Evolutionary conservation across 2,888 invertebrate species (phyloP), one percentile per base, ranked within the genome.

Genomic region (Lithophane ornitopus): DNA sequence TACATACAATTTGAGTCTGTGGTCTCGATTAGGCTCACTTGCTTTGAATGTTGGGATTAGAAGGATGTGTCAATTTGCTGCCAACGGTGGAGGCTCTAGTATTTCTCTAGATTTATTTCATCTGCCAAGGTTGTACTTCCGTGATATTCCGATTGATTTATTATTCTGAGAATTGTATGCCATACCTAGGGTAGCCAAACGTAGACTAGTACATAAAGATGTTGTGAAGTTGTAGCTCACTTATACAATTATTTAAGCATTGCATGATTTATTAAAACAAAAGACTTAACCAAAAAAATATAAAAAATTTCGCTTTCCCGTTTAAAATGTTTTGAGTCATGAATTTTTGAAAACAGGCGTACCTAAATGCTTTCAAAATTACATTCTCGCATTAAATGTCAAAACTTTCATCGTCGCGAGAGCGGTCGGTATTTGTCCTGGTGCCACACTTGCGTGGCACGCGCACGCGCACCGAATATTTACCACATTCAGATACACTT

Each of bases 381-480:
- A 56, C 62, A 78, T 67, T 81, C 83, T 76, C 52, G 79, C 69
- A 87, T 84, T 84, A 85, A 87, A 85, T 82, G 81, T 82, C 76
- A 81, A 85, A 88, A 88, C 83, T 85, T 89, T 89, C 89, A 76
- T 84, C 80, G 74, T 41, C 34, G 82, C 73, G 69, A 74, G 71
- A 77, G 74, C 68, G 74, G 69, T 28, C 68, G 77, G 70, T 41
- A 70, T 66, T 46, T 85, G 87, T 82, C 88, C 87, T 74, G 89
- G 84, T 89, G 89, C 86, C 88, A 88, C 84, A 88, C 87, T 89
- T 89, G 78, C 70, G 74, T 69, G 69, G 69, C 68, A 19, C 22
- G 67, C 78, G 76, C 79, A 86, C 87, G 86, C 82, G 83, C 82
- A 70, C 81, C 81, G 81, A 86, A 89, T 87, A 84, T 84, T 78